Evolutionary conservation across 2,797 vertebrate genomes (phyloP), one percentile per base, ranked within the genome.

Genomic region (Adelosebastes latens): DNA sequence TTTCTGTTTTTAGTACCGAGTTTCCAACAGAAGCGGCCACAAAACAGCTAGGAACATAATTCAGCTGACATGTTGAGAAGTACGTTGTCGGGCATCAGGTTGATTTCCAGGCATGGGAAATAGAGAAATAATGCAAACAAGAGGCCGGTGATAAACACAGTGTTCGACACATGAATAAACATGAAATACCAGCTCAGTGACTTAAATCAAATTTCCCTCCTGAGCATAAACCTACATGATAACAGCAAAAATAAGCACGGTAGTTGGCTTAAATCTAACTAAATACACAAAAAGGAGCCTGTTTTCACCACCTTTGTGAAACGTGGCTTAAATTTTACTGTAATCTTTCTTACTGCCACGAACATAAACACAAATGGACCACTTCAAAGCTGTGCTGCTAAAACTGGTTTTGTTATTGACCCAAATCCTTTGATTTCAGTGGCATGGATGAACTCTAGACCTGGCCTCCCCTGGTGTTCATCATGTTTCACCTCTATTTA

Each of bases 361-460:
- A 87, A 94, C 78, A 88, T 86, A 92, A 95, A 93, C 93, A 89
- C 53, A 63, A 82, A 79, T 22, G 90, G 87, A 90, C 74, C 83
- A 65, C 90, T 87, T 94, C 89, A 93, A 94, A 95, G 91, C 85
- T 22, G 8, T 4, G 61, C 80, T 78, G 88, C 85, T 89, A 79
- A 93, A 91, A 84, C 86, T 87, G 72, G 75, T 88, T 92, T 87
- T 84, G 91, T 88, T 93, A 75, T 81, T 69, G 75, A 75, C 83
- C 69, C 69, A 89, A 90, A 92, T 94, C 88, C 86, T 89, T 88
- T 88, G 79, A 90, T 91, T 91, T 93, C 81, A 71, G 88, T 88
- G 82, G 89, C 85, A 82, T 77, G 72, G 81, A 80, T 93, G 90
- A 96, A 94, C 93, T 93, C 81, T 74, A 83, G 85, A 91, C 78